Evolutionary conservation across 2,888 invertebrate genomes (phyloP).

Genomic region (Drosophila paucipuncta): DNA sequence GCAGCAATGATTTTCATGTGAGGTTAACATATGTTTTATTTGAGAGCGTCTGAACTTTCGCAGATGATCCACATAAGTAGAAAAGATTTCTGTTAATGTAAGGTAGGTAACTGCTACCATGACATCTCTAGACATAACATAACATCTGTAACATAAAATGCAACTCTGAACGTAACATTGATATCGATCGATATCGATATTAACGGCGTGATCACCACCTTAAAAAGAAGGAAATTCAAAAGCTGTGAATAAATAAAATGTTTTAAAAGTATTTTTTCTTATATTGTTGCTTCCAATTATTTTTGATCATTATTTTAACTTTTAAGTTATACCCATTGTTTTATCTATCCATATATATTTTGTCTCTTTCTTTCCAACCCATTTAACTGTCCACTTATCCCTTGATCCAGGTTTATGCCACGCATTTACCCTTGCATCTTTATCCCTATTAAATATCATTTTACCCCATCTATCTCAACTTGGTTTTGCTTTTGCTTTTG

Average conservation of each 20-base stretch:
- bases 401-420: constrained; percentile 9
- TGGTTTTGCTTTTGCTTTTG: constrained; percentile 5
- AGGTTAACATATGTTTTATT: neutral
- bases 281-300: neutral
- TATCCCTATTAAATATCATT: constrained; percentile 37
- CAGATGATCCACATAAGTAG: neutral
- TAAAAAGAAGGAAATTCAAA: neutral
- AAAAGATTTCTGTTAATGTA: neutral
- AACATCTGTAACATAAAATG: neutral
- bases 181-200: neutral
- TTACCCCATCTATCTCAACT: constrained; percentile 10
- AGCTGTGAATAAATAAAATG: neutral
- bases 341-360: neutral
- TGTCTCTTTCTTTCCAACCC: neutral
- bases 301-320: neutral
- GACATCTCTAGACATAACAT: neutral
- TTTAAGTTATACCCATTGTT: neutral
- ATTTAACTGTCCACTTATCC: neutral
- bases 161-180: neutral
- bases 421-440: constrained; percentile 9
- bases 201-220: too few species aligned
- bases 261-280: neutral
- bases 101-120: neutral
- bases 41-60: neutral
- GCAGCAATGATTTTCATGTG: constrained; percentile 23